Base-by-base conservation (phyloP, 2,888 invertebrate species). In the Xanthorhoe spadicearia region DNA sequence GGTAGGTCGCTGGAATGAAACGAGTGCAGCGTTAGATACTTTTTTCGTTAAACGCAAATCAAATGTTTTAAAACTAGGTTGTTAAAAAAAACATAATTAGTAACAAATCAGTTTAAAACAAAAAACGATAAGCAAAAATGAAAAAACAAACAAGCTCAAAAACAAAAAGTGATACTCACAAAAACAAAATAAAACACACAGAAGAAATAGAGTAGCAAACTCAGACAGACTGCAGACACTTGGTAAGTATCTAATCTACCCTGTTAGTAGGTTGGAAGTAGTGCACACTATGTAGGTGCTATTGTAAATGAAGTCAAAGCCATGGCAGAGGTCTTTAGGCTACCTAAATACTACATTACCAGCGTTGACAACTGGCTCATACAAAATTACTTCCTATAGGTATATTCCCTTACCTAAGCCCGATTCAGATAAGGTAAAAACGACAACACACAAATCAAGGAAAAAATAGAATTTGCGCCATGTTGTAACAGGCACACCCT, bases 1-100 rank as follows among this genome's bases (percentile, higher is more conserved):
- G 95, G 95, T 65, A 95, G 91, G 78, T 95, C 95, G 81, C 95
- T 95, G 94, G 55, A 91, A 92, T 79, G 71, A 80, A 69, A 78
- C 32, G 35, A 18, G 38, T 43, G 38, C 5, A 43, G 38, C 13
- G 38, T 43, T 43, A 13, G 13, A 38, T 38, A 13, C 5, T 13
- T 43, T 13, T 43, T 43, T 43, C 13, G 38, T 10, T 4, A 13
- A 7, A 38, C 13, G 38, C 38, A 13, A 43, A 43, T 2, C 0
- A 13, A 10, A 48, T 28, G 32, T 9, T 32, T 15, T 15, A 15
- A 52, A 1, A 23, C 13, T 0, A 28, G 32, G 32, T 32, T 28
- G 15, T 18, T 2, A 15, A 15, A 18, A 15, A 18, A 51, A 55
- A 48, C 10, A 53, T 53, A 48, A 35, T 28, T 17, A 10, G 43